These are phyloP conservation scores for Heterodera schachtii DNA, from an alignment of 1,140 invertebrate species.

Conservation along the genomic window DNA sequence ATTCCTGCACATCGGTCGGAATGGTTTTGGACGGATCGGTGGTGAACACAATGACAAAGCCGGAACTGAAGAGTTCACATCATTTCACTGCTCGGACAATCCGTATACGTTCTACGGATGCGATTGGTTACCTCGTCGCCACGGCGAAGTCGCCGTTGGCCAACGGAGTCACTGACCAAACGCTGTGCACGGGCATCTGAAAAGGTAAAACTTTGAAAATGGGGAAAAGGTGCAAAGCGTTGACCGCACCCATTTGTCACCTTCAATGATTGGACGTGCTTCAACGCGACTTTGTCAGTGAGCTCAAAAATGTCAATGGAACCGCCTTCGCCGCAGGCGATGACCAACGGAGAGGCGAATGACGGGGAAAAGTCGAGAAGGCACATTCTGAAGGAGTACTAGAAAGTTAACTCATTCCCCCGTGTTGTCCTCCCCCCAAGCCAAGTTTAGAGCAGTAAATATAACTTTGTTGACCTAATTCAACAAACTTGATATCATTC, in stretches of 20 bases:
- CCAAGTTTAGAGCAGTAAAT: too few relatives aligned
- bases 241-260: conserved; percentile 65
- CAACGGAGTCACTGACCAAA: conserved; percentile 83
- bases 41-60: conserved; percentile 82
- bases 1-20: conserved; percentile 70
- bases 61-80: conserved; percentile 73
- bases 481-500: too few relatives aligned
- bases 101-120: too few relatives aligned
- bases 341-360: conserved; percentile 67
- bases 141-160: conserved; percentile 86
- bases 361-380: not conserved
- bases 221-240: too few relatives aligned
- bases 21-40: conserved; percentile 74
- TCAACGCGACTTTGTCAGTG: conserved; percentile 59
- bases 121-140: conserved; percentile 70
- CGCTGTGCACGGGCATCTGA: conserved; percentile 76
- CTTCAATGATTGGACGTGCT: conserved; percentile 74
- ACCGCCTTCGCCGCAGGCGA: conserved; percentile 82
- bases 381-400: not conserved
- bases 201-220: too few relatives aligned
- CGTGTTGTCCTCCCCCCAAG: too few relatives aligned
- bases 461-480: too few relatives aligned
- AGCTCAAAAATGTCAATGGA: conserved; percentile 80
- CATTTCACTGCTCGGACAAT: too few relatives aligned
- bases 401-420: too few relatives aligned